Evolutionary conservation across 2,113 vertebrate genomes (phyloP).

Genomic region (Brienomyrus brachyistius): DNA sequence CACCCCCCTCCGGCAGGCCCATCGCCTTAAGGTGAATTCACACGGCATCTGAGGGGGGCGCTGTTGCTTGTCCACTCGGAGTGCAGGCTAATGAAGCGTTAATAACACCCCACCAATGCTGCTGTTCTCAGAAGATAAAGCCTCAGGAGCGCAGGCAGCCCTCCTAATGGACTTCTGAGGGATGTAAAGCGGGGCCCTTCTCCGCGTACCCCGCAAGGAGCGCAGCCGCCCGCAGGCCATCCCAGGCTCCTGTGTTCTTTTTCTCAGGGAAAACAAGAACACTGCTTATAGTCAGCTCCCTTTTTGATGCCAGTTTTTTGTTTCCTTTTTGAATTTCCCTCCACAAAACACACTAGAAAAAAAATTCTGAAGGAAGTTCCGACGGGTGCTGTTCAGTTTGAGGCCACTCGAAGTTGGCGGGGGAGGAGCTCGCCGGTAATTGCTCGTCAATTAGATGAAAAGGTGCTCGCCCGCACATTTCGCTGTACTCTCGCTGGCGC

Average conservation of each 20-base stretch:
- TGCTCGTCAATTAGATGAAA: constrained; percentile 48
- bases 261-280: background rate
- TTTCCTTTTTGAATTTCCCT: background rate
- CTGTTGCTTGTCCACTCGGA: constrained; percentile 37
- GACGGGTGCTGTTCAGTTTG: background rate
- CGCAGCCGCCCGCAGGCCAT: background rate
- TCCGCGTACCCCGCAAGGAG: constrained; percentile 23
- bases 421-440: constrained; percentile 27
- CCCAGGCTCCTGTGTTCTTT: background rate
- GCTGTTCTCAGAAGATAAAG: constrained; percentile 45
- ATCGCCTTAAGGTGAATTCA: background rate
- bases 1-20: background rate
- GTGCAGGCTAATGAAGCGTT: constrained; percentile 42
- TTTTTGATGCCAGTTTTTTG: background rate
- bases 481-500: constrained; percentile 36
- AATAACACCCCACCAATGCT: constrained; percentile 22
- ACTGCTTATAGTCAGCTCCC: background rate
- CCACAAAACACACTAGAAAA: background rate
- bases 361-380: background rate
- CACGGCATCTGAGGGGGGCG: constrained; percentile 18
- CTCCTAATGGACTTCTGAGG: constrained; percentile 52
- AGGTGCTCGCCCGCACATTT: constrained; percentile 47
- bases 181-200: constrained; percentile 37
- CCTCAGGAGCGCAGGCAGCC: constrained; percentile 43
- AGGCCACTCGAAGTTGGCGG: constrained; percentile 13